Percentiles rank a stretch among this genome's conserved stretches.
phyloP scores from a whole-genome alignment of 2,797 vertebrate genomes.

The Coregonus ussuriensis region DNA sequence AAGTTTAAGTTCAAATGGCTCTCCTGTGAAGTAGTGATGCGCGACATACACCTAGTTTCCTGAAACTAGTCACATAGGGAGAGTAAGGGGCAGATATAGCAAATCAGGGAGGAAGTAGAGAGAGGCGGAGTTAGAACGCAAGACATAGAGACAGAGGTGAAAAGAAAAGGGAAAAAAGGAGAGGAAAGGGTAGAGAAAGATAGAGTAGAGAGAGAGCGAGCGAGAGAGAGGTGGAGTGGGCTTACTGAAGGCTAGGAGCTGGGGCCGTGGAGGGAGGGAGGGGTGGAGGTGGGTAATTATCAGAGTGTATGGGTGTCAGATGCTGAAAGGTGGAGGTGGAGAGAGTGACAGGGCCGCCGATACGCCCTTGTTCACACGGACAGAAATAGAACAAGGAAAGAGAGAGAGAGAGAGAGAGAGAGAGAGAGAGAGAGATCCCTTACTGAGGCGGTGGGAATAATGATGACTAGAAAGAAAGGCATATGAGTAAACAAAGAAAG shows the following conservation, averaged over 20 bases:
- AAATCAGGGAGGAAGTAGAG: too few relatives aligned
- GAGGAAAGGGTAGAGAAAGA: neutral
- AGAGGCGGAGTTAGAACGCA: too few relatives aligned
- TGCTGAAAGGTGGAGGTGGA: neutral
- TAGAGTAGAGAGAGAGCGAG: too few relatives aligned
- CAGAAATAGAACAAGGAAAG: neutral
- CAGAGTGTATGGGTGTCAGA: neutral
- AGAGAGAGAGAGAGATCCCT: constrained; percentile 38
- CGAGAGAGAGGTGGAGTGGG: too few relatives aligned
- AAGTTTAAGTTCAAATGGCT: too few relatives aligned
- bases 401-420: constrained; percentile 10
- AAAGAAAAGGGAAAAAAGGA: neutral
- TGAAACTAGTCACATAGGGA: too few relatives aligned
- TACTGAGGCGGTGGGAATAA: constrained; percentile 69
- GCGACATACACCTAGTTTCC: too few relatives aligned
- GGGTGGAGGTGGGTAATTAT: neutral
- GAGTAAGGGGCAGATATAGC: too few relatives aligned
- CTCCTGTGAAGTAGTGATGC: too few relatives aligned
- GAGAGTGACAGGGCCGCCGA: neutral
- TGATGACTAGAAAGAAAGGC: constrained; percentile 58
- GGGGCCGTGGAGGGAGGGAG: neutral
- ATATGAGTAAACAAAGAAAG: constrained; percentile 68
- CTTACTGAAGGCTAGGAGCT: neutral
- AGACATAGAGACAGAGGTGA: too few relatives aligned
- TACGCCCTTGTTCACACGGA: neutral